Evolutionary conservation across 1,140 invertebrate species (phyloP), one percentile per base, ranked within the genome.

Genomic region (Drosophila sp.): DNA sequence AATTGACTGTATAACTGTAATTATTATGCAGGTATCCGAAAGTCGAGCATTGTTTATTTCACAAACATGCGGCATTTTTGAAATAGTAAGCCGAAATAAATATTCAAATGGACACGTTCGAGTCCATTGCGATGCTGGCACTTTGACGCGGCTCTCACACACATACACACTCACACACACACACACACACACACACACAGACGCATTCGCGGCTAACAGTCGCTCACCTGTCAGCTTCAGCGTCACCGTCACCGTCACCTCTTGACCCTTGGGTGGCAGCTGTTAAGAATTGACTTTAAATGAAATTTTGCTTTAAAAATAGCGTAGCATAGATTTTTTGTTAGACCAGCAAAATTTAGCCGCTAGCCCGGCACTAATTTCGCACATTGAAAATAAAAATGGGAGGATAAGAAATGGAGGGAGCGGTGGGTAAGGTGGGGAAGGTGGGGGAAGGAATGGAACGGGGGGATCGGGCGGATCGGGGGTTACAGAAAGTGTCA

Each of bases 261-360:
- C 41, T 64, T 46, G 59, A 53, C 66, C 7, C 7, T 21, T 36
- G 7, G 16, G 14, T 11, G 21, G 13, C 6, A 32, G 25, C 48
- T 40, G 69, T 43, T 48, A 75, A 83, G 78, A 82, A 84, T 77
- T 64, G 78, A 75, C 82, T 57, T 81, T 78, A 87, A 86, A 86
- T 86, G 78, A 86, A 86, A 78, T 87, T 82, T 82, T 66, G 75
- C 78, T 78, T 78, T 87, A 58, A 87, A 80, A 87, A 78, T 56
- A 73, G 74, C 73, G 50, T 64, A 53, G 64, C 81, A 63, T 82
- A 86, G 78, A 81, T 73, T 81, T 81, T 54, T 43, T 36, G 58
- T 70, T 70, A 65, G 59, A 57, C 63, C 62, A 62, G 70, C 71
- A 40, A 76, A 80, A 80, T 80, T 79, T 73, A 62, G 77, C 59